Evolutionary conservation across 2,888 invertebrate genomes (phyloP).

Genomic region (Conistra vaccinii): DNA sequence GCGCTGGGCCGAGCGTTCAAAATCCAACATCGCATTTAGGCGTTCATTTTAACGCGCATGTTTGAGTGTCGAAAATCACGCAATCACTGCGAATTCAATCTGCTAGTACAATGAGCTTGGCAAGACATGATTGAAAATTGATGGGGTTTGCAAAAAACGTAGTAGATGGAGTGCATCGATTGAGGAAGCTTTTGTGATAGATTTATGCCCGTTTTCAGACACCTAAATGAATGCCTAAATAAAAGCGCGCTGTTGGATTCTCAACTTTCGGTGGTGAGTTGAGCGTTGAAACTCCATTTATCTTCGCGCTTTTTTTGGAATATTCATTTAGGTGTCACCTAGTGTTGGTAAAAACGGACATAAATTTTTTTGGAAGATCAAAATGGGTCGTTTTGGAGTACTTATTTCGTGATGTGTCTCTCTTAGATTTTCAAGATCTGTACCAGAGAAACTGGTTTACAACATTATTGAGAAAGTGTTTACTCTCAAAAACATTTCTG

Average conservation of each 20-base stretch:
- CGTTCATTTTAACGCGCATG: neutral
- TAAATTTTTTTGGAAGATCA: neutral
- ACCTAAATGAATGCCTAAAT: neutral
- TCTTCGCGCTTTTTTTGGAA: no score
- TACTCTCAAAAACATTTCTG: no score
- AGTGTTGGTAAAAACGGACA: no score
- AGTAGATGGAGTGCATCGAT: slow-evolving; percentile 14
- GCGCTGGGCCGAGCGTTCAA: neutral
- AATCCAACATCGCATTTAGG: no score
- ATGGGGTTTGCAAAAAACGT: slow-evolving; percentile 28
- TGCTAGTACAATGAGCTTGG: slow-evolving; percentile 51
- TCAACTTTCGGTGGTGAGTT: neutral
- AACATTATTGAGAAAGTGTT: neutral
- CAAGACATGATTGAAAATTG: slow-evolving; percentile 38
- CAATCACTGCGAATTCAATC: slow-evolving; percentile 44
- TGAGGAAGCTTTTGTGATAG: slow-evolving; percentile 7
- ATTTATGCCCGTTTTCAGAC: neutral
- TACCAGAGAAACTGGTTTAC: neutral
- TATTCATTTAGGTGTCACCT: neutral
- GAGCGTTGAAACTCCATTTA: neutral
- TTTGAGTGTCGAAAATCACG: slow-evolving; percentile 43
- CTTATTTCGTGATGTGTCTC: neutral
- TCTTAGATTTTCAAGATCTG: neutral
- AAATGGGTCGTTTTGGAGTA: neutral
- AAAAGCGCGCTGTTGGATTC: neutral